Evolutionary conservation across 2,888 invertebrate genomes (phyloP).

Genomic region (Nycteola revayana): DNA sequence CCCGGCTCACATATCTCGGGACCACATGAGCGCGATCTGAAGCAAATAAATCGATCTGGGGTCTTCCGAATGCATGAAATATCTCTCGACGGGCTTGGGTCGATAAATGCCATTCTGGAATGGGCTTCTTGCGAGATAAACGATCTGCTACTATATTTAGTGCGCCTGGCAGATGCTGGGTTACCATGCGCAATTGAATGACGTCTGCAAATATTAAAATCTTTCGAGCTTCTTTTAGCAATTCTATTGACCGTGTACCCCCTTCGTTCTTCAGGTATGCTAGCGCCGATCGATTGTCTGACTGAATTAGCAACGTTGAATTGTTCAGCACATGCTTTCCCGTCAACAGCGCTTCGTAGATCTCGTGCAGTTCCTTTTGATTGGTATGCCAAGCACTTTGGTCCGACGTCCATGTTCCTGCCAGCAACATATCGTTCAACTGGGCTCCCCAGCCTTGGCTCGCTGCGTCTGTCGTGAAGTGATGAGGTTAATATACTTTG

Average conservation of each 20-base stretch:
- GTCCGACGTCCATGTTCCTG: background rate
- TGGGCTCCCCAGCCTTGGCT: background rate
- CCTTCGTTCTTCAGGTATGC: background rate
- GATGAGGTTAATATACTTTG: too few species aligned
- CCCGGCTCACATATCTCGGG: background rate
- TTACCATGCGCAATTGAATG: background rate
- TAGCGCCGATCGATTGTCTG: background rate
- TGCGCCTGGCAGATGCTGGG: background rate
- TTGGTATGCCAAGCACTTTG: background rate
- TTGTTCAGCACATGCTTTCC: background rate
- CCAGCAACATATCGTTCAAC: background rate
- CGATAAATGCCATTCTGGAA: background rate
- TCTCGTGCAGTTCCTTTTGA: background rate
- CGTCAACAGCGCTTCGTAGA: background rate
- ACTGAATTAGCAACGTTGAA: background rate
- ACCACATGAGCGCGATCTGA: background rate
- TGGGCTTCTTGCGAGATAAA: background rate
- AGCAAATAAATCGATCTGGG: background rate
- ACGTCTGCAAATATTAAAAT: background rate
- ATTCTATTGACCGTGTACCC: background rate
- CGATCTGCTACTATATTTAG: conserved; percentile 1
- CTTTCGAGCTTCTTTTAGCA: background rate
- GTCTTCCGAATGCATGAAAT: background rate
- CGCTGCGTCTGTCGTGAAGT: background rate
- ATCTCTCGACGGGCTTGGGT: background rate